phyloP scores from a whole-genome alignment of 2,797 vertebrate species.

The Phalloptychus januarius region DNA sequence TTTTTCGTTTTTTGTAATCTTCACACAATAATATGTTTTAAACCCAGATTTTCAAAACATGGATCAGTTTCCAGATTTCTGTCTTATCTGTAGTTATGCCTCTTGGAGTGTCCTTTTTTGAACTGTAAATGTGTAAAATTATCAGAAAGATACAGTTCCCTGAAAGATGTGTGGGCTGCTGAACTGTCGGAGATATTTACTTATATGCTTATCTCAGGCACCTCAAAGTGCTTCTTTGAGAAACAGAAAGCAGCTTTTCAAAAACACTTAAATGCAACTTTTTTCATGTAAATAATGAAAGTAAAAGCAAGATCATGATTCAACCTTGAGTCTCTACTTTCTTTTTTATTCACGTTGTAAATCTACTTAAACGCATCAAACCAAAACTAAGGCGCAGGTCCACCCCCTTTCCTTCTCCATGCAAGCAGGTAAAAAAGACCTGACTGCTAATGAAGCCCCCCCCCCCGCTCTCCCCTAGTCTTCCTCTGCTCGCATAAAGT shows the following conservation, averaged over 20 bases:
- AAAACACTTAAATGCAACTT: background rate
- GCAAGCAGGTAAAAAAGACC: conserved; percentile 43
- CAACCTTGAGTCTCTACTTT: background rate
- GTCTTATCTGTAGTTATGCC: conserved; percentile 1
- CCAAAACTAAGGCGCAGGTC: conserved; percentile 22
- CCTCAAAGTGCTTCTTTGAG: conserved; percentile 13
- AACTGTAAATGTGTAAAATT: conserved; percentile 4
- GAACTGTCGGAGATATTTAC: conserved; percentile 15
- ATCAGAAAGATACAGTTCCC: background rate
- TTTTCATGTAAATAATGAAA: background rate
- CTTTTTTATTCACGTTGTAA: background rate
- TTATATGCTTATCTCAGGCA: conserved; percentile 10
- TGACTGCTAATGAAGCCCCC: conserved; percentile 61
- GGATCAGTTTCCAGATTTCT: conserved; percentile 2
- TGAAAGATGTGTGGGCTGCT: conserved; percentile 7
- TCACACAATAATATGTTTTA: conserved; percentile 8
- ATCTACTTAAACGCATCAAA: conserved; percentile 14
- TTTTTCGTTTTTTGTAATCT: conserved; percentile 19
- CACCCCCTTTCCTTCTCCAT: conserved; percentile 22
- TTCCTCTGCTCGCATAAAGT: conserved; percentile 57
- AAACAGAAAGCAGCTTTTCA: background rate
- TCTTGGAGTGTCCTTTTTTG: conserved; percentile 10
- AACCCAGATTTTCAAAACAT: background rate
- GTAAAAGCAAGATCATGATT: background rate
- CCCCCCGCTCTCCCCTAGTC: conserved; percentile 23